Evolutionary conservation across 2,113 vertebrate species (phyloP).

Genomic region (Puntigrus tetrazona): DNA sequence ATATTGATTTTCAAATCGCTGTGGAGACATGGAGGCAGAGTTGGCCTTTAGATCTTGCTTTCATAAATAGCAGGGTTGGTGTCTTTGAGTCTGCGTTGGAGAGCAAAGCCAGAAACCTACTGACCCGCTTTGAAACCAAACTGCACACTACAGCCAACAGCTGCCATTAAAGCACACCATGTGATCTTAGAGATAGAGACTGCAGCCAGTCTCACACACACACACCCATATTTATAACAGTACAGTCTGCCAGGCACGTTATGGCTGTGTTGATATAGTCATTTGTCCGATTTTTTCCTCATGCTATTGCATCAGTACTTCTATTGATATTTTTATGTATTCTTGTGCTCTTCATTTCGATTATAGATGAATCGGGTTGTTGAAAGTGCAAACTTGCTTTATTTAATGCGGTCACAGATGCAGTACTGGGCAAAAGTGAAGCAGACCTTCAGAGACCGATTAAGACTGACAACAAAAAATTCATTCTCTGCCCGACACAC

Average conservation of each 20-base stretch:
- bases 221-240: neutral
- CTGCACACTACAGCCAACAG: constrained; percentile 12
- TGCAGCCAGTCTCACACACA: neutral
- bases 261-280: neutral
- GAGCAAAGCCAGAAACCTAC: constrained; percentile 33
- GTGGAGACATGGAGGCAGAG: neutral
- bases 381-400: neutral
- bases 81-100: constrained; percentile 19
- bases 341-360: neutral
- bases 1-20: neutral
- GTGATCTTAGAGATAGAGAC: constrained; percentile 14
- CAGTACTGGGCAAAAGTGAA: neutral
- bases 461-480: neutral
- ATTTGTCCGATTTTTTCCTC: neutral
- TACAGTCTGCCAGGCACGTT: neutral
- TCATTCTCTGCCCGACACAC: neutral
- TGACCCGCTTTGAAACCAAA: constrained; percentile 39
- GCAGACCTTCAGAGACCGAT: neutral
- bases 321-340: neutral
- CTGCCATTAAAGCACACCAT: constrained; percentile 14
- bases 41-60: neutral
- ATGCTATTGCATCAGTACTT: neutral
- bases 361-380: neutral
- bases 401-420: neutral
- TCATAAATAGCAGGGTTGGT: neutral